Evolutionary conservation across 2,113 vertebrate genomes (phyloP).

Genomic region (Formicarius rufipectus): DNA sequence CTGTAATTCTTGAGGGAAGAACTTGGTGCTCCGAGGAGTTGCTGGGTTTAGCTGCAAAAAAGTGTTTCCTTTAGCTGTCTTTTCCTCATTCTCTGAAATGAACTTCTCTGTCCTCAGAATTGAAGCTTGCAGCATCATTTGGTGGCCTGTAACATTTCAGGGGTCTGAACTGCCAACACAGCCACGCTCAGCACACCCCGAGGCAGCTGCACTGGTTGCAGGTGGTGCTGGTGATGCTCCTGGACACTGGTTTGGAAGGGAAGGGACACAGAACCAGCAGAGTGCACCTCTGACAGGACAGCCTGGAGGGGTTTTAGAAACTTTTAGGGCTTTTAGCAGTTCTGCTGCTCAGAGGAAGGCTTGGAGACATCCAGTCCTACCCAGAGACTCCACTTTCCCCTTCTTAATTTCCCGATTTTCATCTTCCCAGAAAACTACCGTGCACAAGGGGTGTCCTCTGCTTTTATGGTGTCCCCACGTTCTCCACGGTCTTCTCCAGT

Average conservation of each 20-base stretch:
- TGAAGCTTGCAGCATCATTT: neutral
- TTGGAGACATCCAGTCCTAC: neutral
- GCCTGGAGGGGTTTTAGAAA: neutral
- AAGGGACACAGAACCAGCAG: neutral
- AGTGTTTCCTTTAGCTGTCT: neutral
- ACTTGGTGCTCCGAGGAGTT: neutral
- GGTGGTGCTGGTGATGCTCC: neutral
- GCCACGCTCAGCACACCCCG: neutral
- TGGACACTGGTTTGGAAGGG: neutral
- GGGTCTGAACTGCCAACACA: fast-evolving
- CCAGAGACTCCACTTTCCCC: neutral
- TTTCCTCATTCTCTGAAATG: neutral
- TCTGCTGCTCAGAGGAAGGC: neutral
- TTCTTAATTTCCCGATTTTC: neutral
- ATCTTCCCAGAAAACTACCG: neutral
- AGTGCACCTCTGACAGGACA: neutral
- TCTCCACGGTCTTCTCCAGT: neutral
- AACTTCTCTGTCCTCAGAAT: neutral
- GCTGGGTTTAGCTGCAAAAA: neutral
- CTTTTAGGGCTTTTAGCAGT: no score
- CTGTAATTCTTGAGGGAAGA: neutral
- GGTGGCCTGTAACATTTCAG: neutral
- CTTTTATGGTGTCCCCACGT: neutral
- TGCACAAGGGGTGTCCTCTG: neutral
- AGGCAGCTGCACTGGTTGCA: neutral